phyloP scores from a whole-genome alignment of 2,113 vertebrate genomes.

The Mystacornis crossleyi region DNA sequence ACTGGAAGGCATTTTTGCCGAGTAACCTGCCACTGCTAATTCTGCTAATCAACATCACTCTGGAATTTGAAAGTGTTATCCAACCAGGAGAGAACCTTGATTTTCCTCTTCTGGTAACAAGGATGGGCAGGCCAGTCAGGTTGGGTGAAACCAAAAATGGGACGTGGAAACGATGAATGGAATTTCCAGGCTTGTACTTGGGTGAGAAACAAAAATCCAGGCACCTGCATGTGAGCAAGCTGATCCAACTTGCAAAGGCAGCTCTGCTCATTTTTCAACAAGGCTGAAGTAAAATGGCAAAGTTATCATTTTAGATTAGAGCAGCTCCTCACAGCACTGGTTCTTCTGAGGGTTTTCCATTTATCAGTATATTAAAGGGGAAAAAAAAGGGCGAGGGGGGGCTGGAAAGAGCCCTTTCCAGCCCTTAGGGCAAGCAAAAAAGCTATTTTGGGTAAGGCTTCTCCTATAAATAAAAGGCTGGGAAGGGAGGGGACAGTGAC shows the following conservation, averaged over 20 bases:
- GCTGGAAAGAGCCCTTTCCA: neutral
- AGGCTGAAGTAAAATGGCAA: constrained; percentile 1
- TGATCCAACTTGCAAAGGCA: neutral
- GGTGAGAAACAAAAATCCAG: neutral
- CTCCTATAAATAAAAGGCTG: constrained; percentile 36
- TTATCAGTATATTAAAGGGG: neutral
- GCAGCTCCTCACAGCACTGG: neutral
- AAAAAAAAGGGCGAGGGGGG: accelerated
- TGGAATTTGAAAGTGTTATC: constrained; percentile 49
- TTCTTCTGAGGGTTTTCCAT: neutral
- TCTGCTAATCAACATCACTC: constrained; percentile 41
- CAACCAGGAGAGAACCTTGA: constrained; percentile 55
- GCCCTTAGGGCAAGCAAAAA: neutral
- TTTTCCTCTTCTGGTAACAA: constrained; percentile 40
- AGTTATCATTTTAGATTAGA: constrained; percentile 19
- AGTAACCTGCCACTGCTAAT: constrained; percentile 46
- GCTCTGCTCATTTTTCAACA: neutral
- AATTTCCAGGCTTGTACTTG: neutral
- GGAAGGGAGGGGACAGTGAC: neutral
- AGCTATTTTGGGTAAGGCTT: constrained; percentile 1
- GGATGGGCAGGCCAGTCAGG: neutral
- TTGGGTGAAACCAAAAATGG: neutral
- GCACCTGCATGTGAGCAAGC: neutral
- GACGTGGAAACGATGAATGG: neutral
- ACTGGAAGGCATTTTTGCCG: neutral